Evolutionary conservation across 2,113 vertebrate genomes (phyloP), one percentile per base, ranked within the genome.

Genomic region (Hoplias malabaricus): DNA sequence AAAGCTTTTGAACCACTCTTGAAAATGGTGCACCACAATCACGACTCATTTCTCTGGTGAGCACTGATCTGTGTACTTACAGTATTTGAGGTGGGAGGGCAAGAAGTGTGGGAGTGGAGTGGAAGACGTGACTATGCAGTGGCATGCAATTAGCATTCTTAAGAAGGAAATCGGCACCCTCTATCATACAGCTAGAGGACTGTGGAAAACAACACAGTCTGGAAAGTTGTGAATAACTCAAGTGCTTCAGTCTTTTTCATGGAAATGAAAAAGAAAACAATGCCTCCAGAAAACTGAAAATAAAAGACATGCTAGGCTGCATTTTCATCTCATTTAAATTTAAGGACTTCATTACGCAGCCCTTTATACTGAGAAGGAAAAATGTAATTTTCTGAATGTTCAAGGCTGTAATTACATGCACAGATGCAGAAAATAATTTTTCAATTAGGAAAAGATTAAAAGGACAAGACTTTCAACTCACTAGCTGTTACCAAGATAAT

Each of bases 91-190:
- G 29, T 62, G 16, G 73, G 25, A 56, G 65, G 53, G 38, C 34
- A 68, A 31, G 43, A 50, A 31, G 16, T 43, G 63, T 76, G 74
- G 74, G 48, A 56, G 74, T 57, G 50, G 36, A 43, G 48, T 33
- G 6, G 48, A 42, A 76, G 73, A 67, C 62, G 10, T 76, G 74
- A 40, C 21, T 27, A n/a, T 76, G 50, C 25, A 34, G 34, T 56
- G 65, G 25, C 63, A 33, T 76, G 63, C 50, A 76, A 76, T 76
- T 68, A 76, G 46, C 50, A 76, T 67, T 46, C 62, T 67, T 23
- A 66, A 33, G 43, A 53, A 46, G 46, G 16, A 67, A 14, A 56
- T 34, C 25, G 56, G 33, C 48, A 40, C 25, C 31, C 43, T 27
- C 59, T 46, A 50, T 38, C 27, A 19, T 29, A 33, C 34, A 63